A percentile compares a stretch with the other conserved stretches of the same genome.
These are phyloP conservation scores for Poecilia picta DNA, from an alignment of 2,797 vertebrate genomes.

Conservation along the genomic window DNA sequence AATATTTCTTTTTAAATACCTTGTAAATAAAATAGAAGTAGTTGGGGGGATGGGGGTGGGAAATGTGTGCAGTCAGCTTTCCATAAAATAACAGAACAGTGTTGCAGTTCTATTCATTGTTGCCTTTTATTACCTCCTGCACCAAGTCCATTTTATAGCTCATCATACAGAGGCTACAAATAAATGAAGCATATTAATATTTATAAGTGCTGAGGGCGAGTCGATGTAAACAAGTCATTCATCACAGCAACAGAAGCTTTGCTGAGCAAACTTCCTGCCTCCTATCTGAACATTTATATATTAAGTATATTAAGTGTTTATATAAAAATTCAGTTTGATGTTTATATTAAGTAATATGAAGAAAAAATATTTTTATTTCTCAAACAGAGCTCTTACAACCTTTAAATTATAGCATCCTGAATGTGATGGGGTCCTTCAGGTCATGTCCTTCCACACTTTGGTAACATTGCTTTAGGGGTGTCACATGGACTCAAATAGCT, in stretches of 20 bases:
- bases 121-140: conserved; percentile 6
- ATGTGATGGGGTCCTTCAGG: neutral
- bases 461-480: neutral
- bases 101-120: conserved; percentile 14
- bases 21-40: conserved; percentile 21
- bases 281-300: neutral
- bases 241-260: conserved; percentile 41
- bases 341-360: neutral
- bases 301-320: neutral
- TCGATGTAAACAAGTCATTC: conserved; percentile 34
- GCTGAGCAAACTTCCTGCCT: neutral
- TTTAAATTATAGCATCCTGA: neutral
- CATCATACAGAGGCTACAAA: conserved; percentile 23
- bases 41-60: no score
- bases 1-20: conserved; percentile 13
- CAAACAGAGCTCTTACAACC: neutral
- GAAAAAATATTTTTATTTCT: neutral
- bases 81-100: neutral
- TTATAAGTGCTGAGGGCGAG: conserved; percentile 40
- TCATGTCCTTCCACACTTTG: conserved; percentile 1
- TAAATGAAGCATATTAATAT: conserved; percentile 57
- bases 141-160: conserved; percentile 17
- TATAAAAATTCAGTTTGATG: neutral
- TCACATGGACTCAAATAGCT: conserved; percentile 1
- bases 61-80: conserved; percentile 8